phyloP scores from a whole-genome alignment of 1,140 invertebrate genomes.

The Tetragonula clypearis region DNA sequence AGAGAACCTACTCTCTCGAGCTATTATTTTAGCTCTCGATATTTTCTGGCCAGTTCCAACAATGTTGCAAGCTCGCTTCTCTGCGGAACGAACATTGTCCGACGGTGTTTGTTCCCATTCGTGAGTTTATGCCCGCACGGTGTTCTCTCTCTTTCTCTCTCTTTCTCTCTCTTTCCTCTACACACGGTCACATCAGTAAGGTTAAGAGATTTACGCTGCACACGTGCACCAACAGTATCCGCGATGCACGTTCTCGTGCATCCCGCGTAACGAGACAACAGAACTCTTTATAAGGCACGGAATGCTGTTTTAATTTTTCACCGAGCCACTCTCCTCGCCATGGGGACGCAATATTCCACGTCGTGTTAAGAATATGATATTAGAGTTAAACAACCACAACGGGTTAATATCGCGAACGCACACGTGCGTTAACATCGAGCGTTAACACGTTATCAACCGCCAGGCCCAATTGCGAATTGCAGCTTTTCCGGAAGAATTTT shows the following conservation, averaged over 20 bases:
- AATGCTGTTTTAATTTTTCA: conserved; percentile 58
- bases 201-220: conserved; percentile 73
- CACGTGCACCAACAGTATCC: conserved; percentile 69
- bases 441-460: neutral
- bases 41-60: conserved; percentile 19
- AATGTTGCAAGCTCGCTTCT: conserved; percentile 25
- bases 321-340: conserved; percentile 23
- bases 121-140: conserved; percentile 45
- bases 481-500: neutral
- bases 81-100: conserved; percentile 53
- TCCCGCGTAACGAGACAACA: conserved; percentile 76
- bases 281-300: conserved; percentile 74
- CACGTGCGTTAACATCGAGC: too few relatives aligned
- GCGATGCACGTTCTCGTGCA: conserved; percentile 66
- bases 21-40: conserved; percentile 29
- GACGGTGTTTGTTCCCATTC: conserved; percentile 60
- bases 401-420: conserved; percentile 28
- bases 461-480: neutral
- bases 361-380: conserved; percentile 54
- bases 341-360: conserved; percentile 34
- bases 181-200: conserved; percentile 64
- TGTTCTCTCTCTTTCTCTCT: conserved; percentile 3
- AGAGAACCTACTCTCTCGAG: neutral
- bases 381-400: conserved; percentile 32
- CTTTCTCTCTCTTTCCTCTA: conserved; percentile 17